Percentiles rank a stretch among this genome's conserved stretches.
Evolutionary conservation across 2,797 vertebrate genomes (phyloP).

Genomic region (Myiothlypis chrysogaster): DNA sequence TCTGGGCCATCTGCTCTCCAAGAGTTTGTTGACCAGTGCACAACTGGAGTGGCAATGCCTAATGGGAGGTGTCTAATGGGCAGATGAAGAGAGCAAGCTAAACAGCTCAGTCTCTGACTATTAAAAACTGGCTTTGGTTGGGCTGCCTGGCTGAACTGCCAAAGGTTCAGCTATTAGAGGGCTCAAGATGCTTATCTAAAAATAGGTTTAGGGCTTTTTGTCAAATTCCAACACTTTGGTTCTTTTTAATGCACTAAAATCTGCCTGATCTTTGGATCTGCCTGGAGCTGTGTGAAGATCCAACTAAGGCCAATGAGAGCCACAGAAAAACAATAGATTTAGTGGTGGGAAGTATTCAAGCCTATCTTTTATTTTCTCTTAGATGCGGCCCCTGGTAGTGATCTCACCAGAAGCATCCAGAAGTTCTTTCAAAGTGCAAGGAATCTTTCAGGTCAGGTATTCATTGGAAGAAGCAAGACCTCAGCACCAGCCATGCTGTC

Average conservation of each 20-base stretch:
- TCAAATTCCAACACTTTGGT: background rate
- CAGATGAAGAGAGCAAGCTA: background rate
- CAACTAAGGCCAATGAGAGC: background rate
- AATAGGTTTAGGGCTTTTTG: background rate
- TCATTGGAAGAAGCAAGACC: background rate
- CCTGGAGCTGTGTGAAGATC: background rate
- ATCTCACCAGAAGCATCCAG: background rate
- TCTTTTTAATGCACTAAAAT: background rate
- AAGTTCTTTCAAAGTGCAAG: background rate
- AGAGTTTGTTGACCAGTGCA: background rate
- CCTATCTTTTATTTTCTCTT: background rate
- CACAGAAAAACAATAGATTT: background rate
- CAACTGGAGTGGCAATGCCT: background rate
- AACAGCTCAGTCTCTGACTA: background rate
- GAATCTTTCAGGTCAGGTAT: background rate
- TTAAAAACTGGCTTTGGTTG: background rate
- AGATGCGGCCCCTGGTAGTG: background rate
- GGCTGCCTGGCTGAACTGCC: background rate
- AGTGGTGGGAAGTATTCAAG: background rate
- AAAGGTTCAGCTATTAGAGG: background rate
- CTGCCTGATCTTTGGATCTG: background rate
- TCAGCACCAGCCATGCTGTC: accelerated
- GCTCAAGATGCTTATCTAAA: background rate
- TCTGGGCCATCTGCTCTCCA: background rate
- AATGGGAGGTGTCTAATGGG: background rate